A percentile compares a stretch with the other conserved stretches of the same genome.
These are phyloP conservation scores for Apis cerana DNA, from an alignment of 1,140 invertebrate genomes.

Conservation along the genomic window DNA sequence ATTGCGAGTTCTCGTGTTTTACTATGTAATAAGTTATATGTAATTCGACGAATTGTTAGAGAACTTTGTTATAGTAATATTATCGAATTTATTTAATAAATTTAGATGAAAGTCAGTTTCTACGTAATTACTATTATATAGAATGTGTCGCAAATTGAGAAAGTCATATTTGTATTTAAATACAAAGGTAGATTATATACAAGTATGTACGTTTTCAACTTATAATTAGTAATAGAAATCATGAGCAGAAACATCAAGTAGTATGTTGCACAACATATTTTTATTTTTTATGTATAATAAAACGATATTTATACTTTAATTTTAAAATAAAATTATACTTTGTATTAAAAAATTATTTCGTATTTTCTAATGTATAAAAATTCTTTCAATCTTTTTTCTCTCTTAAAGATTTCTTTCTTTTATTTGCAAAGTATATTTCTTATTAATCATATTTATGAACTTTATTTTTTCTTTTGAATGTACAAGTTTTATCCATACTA, in stretches of 20 bases:
- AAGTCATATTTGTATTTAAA: constrained; percentile 21
- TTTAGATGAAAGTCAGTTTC: constrained; percentile 4
- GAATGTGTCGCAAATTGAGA: not conserved
- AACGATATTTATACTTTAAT: not conserved
- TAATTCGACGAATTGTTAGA: not conserved
- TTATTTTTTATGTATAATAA: constrained; percentile 1
- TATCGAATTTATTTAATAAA: constrained; percentile 10
- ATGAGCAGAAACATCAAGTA: constrained; percentile 21
- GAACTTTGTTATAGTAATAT: constrained; percentile 9
- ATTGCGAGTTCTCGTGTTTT: not conserved
- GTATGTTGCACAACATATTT: constrained; percentile 32
- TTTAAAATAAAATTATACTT: not conserved
- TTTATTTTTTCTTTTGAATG: not conserved
- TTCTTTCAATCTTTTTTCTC: not conserved
- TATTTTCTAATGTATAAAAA: constrained; percentile 9
- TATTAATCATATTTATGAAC: no score
- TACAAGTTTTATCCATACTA: not conserved
- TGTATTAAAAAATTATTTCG: constrained; percentile 3
- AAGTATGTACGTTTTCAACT: constrained; percentile 16
- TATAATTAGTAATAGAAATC: constrained; percentile 1
- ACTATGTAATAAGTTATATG: not conserved
- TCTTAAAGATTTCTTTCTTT: not conserved
- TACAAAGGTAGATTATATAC: constrained; percentile 6
- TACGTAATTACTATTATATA: not conserved
- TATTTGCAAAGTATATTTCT: not conserved